phyloP scores from a whole-genome alignment of 2,888 invertebrate genomes.

The Eupeodes latifasciatus region DNA sequence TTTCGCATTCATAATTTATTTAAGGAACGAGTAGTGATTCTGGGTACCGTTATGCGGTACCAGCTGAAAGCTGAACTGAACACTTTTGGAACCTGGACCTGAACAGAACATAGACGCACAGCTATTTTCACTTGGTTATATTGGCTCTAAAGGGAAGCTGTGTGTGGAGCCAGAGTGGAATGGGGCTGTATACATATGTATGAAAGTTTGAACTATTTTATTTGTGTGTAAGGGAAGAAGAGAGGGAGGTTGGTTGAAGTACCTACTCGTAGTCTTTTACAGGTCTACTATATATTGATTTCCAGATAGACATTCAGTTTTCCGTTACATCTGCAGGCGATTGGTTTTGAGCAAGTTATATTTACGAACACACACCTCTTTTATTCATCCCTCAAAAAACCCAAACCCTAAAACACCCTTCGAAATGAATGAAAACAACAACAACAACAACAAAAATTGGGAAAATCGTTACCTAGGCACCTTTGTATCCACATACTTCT shows the following conservation, averaged over 20 bases:
- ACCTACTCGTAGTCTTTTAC: conserved; percentile 36
- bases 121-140: conserved; percentile 63
- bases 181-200: background rate
- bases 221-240: conserved; percentile 1
- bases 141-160: conserved; percentile 18
- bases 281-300: conserved; percentile 63
- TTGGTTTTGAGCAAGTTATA: conserved; percentile 73
- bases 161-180: background rate
- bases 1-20: conserved; percentile 76
- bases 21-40: conserved; percentile 55
- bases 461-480: background rate
- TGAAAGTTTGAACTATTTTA: conserved; percentile 19
- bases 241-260: background rate
- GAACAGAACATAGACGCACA: conserved; percentile 32
- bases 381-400: conserved; percentile 1
- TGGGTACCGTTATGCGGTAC: conserved; percentile 44
- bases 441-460: too few relatives aligned
- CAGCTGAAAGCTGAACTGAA: conserved; percentile 60
- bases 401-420: background rate
- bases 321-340: conserved; percentile 73
- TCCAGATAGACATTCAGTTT: conserved; percentile 62
- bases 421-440: background rate
- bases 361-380: conserved; percentile 66
- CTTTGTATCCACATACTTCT: background rate
- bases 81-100: background rate